Evolutionary conservation across 2,113 vertebrate genomes (phyloP), one percentile per base, ranked within the genome.

Genomic region (Eublepharis macularius): DNA sequence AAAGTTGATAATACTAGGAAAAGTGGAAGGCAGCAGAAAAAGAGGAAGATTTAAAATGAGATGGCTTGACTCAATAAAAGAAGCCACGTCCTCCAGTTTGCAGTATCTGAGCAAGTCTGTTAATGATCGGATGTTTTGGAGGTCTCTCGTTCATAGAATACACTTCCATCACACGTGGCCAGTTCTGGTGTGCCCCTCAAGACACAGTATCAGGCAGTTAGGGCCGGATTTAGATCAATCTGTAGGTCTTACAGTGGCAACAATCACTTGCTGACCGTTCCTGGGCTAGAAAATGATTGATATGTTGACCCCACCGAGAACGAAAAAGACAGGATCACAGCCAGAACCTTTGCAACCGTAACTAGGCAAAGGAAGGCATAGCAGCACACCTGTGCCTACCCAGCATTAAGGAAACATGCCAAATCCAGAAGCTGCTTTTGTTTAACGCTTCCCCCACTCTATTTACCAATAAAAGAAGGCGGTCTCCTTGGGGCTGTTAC

Each of bases 381-480:
- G 69, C 1, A 78, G n/a, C 65, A n/a, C 6, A 17, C 29, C 21
- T 26, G 29, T 45, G 29, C 65, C 57, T 34, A 54, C 57, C 57
- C 4, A n/a, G 21, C 34, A 73, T 32, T 66, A 41, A 49, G 34
- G 63, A 86, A 66, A 74, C 24, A 49, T 13, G 32, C 19, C 9
- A 19, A 69, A 87, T 21, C 17, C 8, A 36, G 54, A 73, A 73
- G 69, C 57, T 66, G 43, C 6, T 24, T 87, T 83, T 60, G 47
- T 79, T 85, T 80, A 75, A 80, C 47, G 65, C 66, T 9, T 17
- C 1, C 12, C 60, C 5, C 9, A 9, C 36, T 26, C n/a, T 54
- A 84, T 75, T 80, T 80, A 68, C 86, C 76, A 68, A 65, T 51
- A 74, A 54, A 45, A 34, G 45, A n/a, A 74, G 83, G 24, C 34